A percentile compares a stretch with the other conserved stretches of the same genome.
phyloP scores from a whole-genome alignment of 2,888 invertebrate genomes.

The Pristionchus maxplancki region DNA sequence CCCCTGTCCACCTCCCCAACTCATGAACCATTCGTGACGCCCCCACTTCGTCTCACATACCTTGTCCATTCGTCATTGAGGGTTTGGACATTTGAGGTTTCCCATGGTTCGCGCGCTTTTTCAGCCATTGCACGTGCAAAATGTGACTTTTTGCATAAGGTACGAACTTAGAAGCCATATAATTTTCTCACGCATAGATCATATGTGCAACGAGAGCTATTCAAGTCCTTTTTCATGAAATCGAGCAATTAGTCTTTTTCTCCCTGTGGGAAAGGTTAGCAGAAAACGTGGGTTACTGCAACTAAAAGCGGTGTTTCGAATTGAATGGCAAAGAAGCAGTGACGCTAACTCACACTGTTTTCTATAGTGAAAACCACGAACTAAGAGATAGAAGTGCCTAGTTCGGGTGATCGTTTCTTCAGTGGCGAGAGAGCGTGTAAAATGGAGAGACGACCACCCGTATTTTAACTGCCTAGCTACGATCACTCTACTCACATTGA shows the following conservation, averaged over 20 bases:
- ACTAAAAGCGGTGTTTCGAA: neutral
- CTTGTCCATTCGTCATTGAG: neutral
- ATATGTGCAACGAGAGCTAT: neutral
- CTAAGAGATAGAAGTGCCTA: neutral
- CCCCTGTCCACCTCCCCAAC: neutral
- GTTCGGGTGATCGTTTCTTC: no score
- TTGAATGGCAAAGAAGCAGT: neutral
- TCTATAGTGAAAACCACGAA: neutral
- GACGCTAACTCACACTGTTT: neutral
- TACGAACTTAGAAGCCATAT: no score
- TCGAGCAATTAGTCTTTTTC: neutral
- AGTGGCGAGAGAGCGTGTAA: neutral
- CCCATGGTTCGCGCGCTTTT: no score
- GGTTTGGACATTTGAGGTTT: neutral
- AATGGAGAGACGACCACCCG: no score
- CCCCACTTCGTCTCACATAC: neutral
- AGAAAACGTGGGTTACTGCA: neutral
- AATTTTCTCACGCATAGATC: no score
- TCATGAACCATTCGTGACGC: slow-evolving; percentile 14
- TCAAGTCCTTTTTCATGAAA: neutral
- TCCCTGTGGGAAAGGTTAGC: neutral
- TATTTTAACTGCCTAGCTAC: neutral
- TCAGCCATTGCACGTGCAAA: no score
- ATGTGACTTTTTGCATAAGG: no score
- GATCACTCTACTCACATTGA: neutral